These are phyloP conservation scores for Rotaria socialis DNA, from an alignment of 2,888 invertebrate species.

Conservation along the genomic window DNA sequence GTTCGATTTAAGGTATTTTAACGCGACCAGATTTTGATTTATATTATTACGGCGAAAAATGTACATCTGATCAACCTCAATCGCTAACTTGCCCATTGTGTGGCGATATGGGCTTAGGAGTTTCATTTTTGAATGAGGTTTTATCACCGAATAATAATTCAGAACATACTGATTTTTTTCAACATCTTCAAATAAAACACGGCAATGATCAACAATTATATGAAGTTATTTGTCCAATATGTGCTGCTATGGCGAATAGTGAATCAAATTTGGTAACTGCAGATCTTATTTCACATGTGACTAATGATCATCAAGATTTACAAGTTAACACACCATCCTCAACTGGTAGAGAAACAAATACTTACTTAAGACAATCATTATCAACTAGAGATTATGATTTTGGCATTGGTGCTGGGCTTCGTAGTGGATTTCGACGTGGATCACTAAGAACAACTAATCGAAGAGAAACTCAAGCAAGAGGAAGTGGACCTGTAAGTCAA, in stretches of 20 bases:
- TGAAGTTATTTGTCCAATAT: conserved; percentile 78
- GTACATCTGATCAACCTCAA: conserved; percentile 80
- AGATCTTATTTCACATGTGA: conserved; percentile 92
- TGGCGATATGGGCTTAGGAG: conserved; percentile 75
- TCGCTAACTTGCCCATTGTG: conserved; percentile 96
- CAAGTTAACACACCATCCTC: neutral
- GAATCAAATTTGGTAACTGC: conserved; percentile 96
- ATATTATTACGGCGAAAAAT: conserved; percentile 88
- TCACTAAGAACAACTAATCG: neutral
- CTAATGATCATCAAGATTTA: conserved; percentile 71
- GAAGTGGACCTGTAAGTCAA: neutral
- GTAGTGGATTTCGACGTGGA: conserved; percentile 18
- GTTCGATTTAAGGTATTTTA: conserved; percentile 48
- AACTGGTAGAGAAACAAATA: neutral
- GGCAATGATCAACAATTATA: conserved; percentile 67
- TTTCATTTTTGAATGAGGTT: conserved; percentile 72
- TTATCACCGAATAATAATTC: conserved; percentile 58
- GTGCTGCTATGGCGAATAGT: conserved; percentile 82
- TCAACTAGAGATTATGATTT: conserved; percentile 10
- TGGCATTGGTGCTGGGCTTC: neutral
- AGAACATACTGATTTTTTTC: conserved; percentile 64
- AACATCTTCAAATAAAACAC: conserved; percentile 72
- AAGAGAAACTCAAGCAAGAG: neutral
- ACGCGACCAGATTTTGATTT: conserved; percentile 67
- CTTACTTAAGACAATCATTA: conserved; percentile 2